Evolutionary conservation across 2,797 vertebrate genomes (phyloP), one percentile per base, ranked within the genome.

Genomic region (Moxostoma hubbsi): DNA sequence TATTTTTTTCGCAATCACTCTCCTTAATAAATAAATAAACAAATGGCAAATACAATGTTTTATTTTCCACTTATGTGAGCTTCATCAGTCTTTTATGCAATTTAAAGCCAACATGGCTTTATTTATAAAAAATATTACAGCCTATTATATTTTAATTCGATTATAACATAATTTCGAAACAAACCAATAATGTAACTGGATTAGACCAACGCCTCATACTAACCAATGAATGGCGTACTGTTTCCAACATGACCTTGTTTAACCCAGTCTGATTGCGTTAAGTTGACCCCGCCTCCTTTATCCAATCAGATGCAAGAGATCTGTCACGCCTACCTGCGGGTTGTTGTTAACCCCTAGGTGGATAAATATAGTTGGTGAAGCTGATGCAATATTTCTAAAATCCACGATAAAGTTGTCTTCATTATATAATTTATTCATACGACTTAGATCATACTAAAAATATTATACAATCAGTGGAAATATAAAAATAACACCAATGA

Each of bases 171-270:
- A 49, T 57, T 24, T 13, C 6, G 36, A 36, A 9, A 8, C 6
- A 13, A 64, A 18, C 83, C 83, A 85, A 84, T 86, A 75, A 76
- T 51, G 11, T 53, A 62, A 13, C 5, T 1, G 9, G 58, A 57
- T 24, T 8, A 10, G 16, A 54, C 61, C 79, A 82, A 59, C 90
- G 79, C 91, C 93, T 88, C 84, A 7, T 0, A 8, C 9, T 59
- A 15, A 62, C 92, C 91, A 93, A 92, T 93, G 18, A n/a, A 0
- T 36, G 61, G 50, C 53, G 5, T 9, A 49, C 51, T 73, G 2
- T 18, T 63, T 43, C n/a, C 46, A 5, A 2, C 15, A 1, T 83
- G 83, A 88, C 88, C 84, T 79, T 10, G 0, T 78, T n/a, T 89
- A 81, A 90, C 85, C 86, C 70, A 46, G 12, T 2, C 0, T 13